Conservation (phyloP, 2,888 invertebrate species). For the Eulithis testata region DNA sequence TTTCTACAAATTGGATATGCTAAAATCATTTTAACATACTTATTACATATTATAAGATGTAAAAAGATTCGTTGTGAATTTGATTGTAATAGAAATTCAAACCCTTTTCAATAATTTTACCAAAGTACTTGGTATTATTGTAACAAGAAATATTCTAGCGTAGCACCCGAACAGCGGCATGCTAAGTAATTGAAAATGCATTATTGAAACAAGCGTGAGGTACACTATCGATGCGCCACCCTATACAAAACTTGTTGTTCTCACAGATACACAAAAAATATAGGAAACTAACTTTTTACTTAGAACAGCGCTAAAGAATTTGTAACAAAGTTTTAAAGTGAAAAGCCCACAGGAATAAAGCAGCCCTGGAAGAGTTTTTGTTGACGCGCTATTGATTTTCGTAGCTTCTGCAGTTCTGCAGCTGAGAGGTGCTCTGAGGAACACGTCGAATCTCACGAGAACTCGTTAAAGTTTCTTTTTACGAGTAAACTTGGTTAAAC, state of each 20-base stretch:
- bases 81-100: conserved; percentile 9
- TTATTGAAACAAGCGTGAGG: conserved; percentile 55
- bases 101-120: conserved; percentile 24
- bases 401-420: conserved; percentile 39
- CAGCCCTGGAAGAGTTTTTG: conserved; percentile 54
- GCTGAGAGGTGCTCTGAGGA: conserved; percentile 35
- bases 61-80: not conserved
- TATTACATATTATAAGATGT: too few relatives aligned
- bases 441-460: conserved; percentile 36
- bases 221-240: conserved; percentile 47
- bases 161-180: conserved; percentile 31
- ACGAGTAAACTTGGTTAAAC: conserved; percentile 51
- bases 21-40: too few relatives aligned
- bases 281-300: conserved; percentile 57
- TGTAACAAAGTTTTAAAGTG: conserved; percentile 60
- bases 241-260: conserved; percentile 42
- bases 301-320: conserved; percentile 58
- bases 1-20: too few relatives aligned
- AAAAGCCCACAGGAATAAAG: conserved; percentile 66
- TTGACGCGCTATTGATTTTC: conserved; percentile 50
- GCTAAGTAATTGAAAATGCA: conserved; percentile 62
- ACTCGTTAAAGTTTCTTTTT: conserved; percentile 46
- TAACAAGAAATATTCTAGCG: conserved; percentile 29
- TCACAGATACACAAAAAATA: conserved; percentile 42
- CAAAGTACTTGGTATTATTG: conserved; percentile 19